These are phyloP conservation scores for Folsomia candida DNA, from an alignment of 2,888 invertebrate genomes.

Conservation along the genomic window DNA sequence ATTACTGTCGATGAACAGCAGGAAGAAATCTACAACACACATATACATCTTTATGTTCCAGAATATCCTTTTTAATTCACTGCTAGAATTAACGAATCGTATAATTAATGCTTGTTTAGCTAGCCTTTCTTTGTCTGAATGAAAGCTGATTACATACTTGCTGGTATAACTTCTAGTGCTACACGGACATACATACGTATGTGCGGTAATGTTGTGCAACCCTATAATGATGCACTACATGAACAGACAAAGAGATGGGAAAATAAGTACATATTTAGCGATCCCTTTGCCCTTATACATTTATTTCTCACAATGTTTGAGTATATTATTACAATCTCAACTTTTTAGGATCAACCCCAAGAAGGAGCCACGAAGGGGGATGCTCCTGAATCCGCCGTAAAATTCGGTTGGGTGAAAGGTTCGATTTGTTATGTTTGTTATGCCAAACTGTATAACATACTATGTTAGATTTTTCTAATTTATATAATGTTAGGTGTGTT, in stretches of 20 bases:
- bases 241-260: no score
- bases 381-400: slow-evolving; percentile 62
- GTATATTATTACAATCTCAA: no score
- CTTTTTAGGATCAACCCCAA: background rate
- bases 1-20: no score
- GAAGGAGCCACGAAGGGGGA: slow-evolving; percentile 52
- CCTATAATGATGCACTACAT: no score
- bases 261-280: no score
- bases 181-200: no score
- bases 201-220: no score
- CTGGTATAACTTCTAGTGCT: background rate
- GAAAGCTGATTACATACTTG: background rate
- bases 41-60: background rate
- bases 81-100: background rate
- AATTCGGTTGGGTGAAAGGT: slow-evolving; percentile 92
- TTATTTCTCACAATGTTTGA: no score
- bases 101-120: background rate
- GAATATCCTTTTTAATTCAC: background rate
- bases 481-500: slow-evolving; percentile 67
- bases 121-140: background rate
- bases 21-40: no score
- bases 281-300: no score
- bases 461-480: background rate
- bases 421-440: no score
- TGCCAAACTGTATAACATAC: no score